Percentiles rank a stretch among this genome's conserved stretches.
phyloP scores from a whole-genome alignment of 2,113 vertebrate genomes.

The Aphyosemion australe region DNA sequence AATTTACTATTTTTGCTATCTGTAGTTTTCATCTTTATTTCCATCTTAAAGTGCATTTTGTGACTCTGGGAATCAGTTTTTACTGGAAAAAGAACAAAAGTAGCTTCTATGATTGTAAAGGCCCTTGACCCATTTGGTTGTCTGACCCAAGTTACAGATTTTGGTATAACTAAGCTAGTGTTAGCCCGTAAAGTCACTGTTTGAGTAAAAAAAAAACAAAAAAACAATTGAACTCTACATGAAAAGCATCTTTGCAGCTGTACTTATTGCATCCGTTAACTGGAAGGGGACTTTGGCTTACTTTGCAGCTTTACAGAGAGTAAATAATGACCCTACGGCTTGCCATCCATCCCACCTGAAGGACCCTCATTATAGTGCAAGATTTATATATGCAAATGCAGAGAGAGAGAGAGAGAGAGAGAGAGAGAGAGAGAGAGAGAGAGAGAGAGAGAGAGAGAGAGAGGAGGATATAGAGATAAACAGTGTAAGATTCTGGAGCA shows the following conservation, averaged over 20 bases:
- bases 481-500: conserved; percentile 38
- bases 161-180: background rate
- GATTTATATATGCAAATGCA: conserved; percentile 59
- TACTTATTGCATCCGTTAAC: conserved; percentile 20
- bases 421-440: conserved; percentile 24
- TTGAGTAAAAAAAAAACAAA: too few species aligned
- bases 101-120: too few species aligned
- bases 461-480: conserved; percentile 49
- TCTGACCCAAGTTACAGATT: too few species aligned
- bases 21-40: conserved; percentile 19
- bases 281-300: conserved; percentile 21
- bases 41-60: too few species aligned
- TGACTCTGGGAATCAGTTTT: too few species aligned
- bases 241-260: background rate
- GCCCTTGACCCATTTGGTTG: too few species aligned
- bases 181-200: conserved; percentile 17
- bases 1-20: too few species aligned
- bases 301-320: conserved; percentile 44
- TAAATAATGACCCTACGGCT: conserved; percentile 66
- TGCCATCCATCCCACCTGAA: conserved; percentile 58
- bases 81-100: too few species aligned
- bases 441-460: conserved; percentile 19
- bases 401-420: conserved; percentile 16
- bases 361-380: conserved; percentile 58
- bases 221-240: conserved; percentile 14